Conservation (phyloP, 2,113 vertebrate genomes). For the Hydropotes inermis region DNA sequence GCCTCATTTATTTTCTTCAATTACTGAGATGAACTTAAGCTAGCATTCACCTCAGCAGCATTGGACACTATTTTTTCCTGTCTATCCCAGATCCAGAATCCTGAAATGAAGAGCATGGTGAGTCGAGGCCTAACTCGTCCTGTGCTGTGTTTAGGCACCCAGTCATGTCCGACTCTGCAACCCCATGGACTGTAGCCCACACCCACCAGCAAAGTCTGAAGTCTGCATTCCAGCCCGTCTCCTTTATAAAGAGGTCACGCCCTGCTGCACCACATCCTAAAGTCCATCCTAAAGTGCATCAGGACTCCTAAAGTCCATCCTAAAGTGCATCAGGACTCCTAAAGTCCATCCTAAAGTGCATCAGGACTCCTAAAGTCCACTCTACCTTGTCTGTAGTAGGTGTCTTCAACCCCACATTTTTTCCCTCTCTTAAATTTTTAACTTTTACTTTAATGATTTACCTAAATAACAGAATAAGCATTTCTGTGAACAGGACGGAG, state of each 20-base stretch:
- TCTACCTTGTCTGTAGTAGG: neutral
- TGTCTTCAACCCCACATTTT: neutral
- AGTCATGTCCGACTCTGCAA: neutral
- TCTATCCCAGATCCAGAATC: neutral
- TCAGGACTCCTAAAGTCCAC: neutral
- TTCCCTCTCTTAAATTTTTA: neutral
- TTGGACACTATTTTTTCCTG: neutral
- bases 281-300: neutral
- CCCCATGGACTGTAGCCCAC: accelerated
- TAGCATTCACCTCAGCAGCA: neutral
- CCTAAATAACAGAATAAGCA: neutral
- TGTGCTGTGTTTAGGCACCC: neutral
- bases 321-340: neutral
- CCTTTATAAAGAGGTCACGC: accelerated
- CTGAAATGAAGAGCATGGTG: neutral
- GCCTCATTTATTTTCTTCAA: neutral
- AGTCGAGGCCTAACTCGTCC: neutral
- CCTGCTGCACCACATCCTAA: neutral
- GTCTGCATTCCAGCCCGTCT: accelerated
- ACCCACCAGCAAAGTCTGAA: accelerated
- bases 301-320: neutral
- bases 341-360: too few relatives aligned
- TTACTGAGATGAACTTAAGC: neutral
- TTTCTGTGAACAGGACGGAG: neutral
- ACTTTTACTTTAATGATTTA: neutral